These are phyloP conservation scores for Sinocyclocheilus maitianheensis DNA, from an alignment of 2,113 vertebrate genomes.

Conservation along the genomic window DNA sequence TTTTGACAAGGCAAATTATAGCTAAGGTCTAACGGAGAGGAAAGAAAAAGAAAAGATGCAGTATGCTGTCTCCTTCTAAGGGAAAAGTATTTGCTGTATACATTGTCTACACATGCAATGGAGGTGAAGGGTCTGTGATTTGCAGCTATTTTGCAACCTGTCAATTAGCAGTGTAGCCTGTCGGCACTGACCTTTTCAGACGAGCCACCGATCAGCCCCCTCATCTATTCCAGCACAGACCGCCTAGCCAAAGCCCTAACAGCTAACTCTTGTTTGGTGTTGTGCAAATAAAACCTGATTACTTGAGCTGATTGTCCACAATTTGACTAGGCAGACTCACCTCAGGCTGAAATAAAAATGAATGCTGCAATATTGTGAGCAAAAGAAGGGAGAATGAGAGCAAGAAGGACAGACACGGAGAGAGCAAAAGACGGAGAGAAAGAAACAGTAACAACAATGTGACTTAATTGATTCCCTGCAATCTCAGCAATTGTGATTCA, in stretches of 20 bases:
- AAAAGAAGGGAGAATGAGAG: conserved; percentile 19
- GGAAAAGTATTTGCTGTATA: neutral
- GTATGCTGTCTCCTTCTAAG: neutral
- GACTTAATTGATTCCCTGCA: conserved; percentile 94
- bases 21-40: neutral
- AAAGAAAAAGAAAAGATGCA: neutral
- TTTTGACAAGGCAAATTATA: conserved; percentile 17
- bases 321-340: conserved; percentile 91
- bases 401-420: conserved; percentile 48
- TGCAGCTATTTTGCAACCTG: conserved; percentile 56
- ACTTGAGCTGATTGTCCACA: conserved; percentile 88
- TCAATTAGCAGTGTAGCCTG: conserved; percentile 63
- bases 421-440: conserved; percentile 43
- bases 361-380: conserved; percentile 89
- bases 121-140: conserved; percentile 14
- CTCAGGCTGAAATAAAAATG: conserved; percentile 84
- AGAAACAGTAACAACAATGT: conserved; percentile 66
- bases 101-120: neutral
- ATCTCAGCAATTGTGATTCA: conserved; percentile 92
- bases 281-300: conserved; percentile 91
- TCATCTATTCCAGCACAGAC: conserved; percentile 76
- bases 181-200: conserved; percentile 74
- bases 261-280: conserved; percentile 79
- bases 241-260: conserved; percentile 82
- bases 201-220: conserved; percentile 57